Percentiles rank a stretch among this genome's conserved stretches.
Evolutionary conservation across 2,888 invertebrate genomes (phyloP).

Genomic region (Spialia ferax): DNA sequence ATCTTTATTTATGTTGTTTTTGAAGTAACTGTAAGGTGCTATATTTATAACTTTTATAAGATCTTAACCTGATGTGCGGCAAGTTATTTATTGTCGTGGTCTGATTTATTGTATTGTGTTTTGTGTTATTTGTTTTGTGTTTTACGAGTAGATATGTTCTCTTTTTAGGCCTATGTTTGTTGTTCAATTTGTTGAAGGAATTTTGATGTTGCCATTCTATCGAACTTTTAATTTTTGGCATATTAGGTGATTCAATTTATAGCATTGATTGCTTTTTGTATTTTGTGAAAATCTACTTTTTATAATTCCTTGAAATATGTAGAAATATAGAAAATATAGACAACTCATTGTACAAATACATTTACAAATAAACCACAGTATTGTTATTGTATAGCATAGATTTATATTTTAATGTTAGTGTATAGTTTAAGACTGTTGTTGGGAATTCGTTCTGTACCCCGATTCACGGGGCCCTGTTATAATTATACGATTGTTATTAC

Average conservation of each 20-base stretch:
- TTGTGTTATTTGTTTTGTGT: not conserved
- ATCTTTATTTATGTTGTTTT: constrained; percentile 31
- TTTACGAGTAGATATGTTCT: too few relatives aligned
- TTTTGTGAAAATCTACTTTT: too few relatives aligned
- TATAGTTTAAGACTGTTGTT: constrained; percentile 7
- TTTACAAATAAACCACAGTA: not conserved
- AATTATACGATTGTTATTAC: constrained; percentile 7
- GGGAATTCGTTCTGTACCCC: not conserved
- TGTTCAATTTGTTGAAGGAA: not conserved
- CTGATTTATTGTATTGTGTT: not conserved
- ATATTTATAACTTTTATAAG: not conserved
- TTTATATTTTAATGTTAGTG: not conserved
- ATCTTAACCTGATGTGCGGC: not conserved
- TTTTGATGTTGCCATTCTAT: not conserved
- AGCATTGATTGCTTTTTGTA: not conserved
- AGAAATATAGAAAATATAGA: not conserved
- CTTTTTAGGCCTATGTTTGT: not conserved
- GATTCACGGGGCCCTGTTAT: not conserved
- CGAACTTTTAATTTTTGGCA: too few relatives aligned
- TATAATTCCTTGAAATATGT: too few relatives aligned
- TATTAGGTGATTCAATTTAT: not conserved
- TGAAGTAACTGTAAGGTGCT: constrained; percentile 15
- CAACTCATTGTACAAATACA: not conserved
- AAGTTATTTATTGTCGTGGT: not conserved
- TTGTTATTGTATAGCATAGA: not conserved